Conservation (phyloP, 2,888 invertebrate genomes). For the Yponomeuta evonymella region DNA sequence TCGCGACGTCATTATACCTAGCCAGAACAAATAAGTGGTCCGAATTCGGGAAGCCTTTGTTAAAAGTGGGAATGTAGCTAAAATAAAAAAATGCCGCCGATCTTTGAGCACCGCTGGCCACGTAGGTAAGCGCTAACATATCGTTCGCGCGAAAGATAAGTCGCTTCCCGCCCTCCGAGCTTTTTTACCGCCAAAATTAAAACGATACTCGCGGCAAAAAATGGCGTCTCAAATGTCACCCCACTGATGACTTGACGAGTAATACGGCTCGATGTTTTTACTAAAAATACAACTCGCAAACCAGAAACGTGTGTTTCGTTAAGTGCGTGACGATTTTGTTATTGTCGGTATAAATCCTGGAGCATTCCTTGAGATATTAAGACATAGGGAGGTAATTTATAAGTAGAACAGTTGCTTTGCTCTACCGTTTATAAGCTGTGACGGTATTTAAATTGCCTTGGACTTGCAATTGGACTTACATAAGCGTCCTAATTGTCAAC, state of each 20-base stretch:
- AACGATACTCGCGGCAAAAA: constrained; percentile 46
- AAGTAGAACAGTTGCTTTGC: too few relatives aligned
- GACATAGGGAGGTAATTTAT: too few relatives aligned
- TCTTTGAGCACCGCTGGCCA: constrained; percentile 41
- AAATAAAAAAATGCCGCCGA: constrained; percentile 8
- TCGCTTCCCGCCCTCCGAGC: constrained; percentile 39
- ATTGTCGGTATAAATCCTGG: constrained; percentile 27
- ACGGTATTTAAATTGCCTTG: too few relatives aligned
- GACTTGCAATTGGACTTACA: too few relatives aligned
- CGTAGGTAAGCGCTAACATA: constrained; percentile 53
- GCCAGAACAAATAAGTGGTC: neutral
- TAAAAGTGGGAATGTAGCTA: neutral
- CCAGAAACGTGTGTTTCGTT: constrained; percentile 62
- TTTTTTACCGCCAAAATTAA: constrained; percentile 54
- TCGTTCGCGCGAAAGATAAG: constrained; percentile 66
- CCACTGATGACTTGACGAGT: constrained; percentile 27
- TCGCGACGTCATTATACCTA: neutral
- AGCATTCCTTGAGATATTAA: too few relatives aligned
- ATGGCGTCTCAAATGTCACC: constrained; percentile 41
- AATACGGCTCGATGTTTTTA: constrained; percentile 23
- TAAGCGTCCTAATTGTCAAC: too few relatives aligned
- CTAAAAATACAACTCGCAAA: constrained; percentile 44
- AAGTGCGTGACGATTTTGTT: constrained; percentile 70
- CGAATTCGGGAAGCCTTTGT: neutral
- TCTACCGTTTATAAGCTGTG: too few relatives aligned